phyloP scores from a whole-genome alignment of 2,113 vertebrate species.

The Ceyx cyanopectus region DNA sequence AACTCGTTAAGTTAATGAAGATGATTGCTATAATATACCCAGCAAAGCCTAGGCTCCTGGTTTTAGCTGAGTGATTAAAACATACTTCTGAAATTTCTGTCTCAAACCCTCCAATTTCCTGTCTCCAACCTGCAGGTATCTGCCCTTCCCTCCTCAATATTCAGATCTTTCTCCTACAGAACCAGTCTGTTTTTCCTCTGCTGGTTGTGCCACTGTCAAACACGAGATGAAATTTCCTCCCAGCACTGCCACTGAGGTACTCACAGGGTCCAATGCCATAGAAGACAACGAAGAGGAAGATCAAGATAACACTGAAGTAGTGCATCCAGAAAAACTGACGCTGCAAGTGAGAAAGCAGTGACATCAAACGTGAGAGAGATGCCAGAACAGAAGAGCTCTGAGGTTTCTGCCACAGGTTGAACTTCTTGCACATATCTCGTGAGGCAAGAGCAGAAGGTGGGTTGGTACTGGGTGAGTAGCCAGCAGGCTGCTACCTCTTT shows the following conservation, averaged over 20 bases:
- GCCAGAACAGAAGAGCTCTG: not conserved
- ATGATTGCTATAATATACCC: not conserved
- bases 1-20: not conserved
- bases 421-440: not conserved
- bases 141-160: not conserved
- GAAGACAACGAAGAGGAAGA: conserved; percentile 83
- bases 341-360: conserved; percentile 57
- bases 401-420: not conserved
- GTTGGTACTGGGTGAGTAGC: not conserved
- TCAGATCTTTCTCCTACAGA: not conserved
- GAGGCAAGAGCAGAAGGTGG: not conserved
- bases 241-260: not conserved
- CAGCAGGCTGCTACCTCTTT: not conserved
- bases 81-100: not conserved
- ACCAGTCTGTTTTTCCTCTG: not conserved
- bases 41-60: not conserved
- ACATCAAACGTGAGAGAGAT: not conserved
- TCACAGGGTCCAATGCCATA: conserved; percentile 84
- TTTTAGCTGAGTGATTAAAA: not conserved
- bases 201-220: not conserved
- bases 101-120: not conserved
- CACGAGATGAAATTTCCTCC: not conserved
- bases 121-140: not conserved
- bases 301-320: conserved; percentile 83
- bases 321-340: conserved; percentile 81